Conservation (phyloP, 2,797 vertebrate genomes). For the Pseudomugil gertrudae region DNA sequence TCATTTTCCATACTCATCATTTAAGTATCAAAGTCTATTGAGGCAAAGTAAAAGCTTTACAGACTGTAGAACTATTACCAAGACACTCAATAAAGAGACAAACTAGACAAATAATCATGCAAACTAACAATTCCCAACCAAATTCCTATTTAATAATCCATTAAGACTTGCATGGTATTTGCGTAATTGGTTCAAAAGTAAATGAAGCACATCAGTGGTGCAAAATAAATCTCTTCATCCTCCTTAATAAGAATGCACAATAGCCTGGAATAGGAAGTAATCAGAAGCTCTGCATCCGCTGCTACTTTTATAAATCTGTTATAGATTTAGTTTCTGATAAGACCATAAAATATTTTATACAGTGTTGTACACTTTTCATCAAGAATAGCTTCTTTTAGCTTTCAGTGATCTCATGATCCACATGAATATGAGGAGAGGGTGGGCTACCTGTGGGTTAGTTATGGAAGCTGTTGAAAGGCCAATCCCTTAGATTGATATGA, state of each 20-base stretch:
- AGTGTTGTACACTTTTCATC: not conserved
- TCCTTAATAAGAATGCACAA: not conserved
- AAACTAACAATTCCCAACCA: not conserved
- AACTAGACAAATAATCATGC: not conserved
- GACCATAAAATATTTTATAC: not conserved
- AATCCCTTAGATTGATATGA: slow-evolving; percentile 20
- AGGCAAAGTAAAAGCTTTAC: not conserved
- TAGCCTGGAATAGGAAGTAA: slow-evolving; percentile 5
- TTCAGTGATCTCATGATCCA: not conserved
- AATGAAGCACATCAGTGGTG: not conserved
- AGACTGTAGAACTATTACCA: too few species aligned
- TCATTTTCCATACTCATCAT: too few species aligned
- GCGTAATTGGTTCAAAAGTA: not conserved
- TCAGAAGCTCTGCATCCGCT: slow-evolving; percentile 3
- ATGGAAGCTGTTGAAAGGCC: slow-evolving; percentile 12
- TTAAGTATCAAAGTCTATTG: too few species aligned
- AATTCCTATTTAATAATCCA: not conserved
- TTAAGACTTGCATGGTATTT: not conserved
- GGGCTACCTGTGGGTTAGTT: slow-evolving; percentile 12
- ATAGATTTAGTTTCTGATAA: not conserved
- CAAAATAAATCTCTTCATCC: not conserved
- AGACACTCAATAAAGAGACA: not conserved
- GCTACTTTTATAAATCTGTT: not conserved
- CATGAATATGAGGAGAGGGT: slow-evolving; percentile 20
- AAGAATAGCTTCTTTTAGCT: not conserved